Base-by-base conservation (phyloP, 1,140 invertebrate genomes). In the Cyclargus thomasi region DNA sequence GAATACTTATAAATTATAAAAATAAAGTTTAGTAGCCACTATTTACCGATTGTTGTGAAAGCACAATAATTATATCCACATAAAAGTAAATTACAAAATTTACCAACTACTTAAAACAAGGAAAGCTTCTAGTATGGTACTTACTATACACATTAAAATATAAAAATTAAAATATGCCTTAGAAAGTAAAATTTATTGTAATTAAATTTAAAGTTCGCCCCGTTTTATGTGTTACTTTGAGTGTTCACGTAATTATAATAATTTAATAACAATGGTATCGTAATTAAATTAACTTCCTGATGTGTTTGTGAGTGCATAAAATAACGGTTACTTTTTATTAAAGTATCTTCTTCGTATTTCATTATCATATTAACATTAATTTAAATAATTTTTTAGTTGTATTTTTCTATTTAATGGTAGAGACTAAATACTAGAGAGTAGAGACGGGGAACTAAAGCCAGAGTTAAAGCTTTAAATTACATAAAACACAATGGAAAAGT, bases 281-380 rank as follows among this genome's bases (percentile, higher is more conserved):
- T 59, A 59, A 59, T 59, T 59, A 59, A 59, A 59, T 59, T 59
- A 59, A 59, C 21, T 59, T 59, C 55, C 4, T 59, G 18, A 47
- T 47, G 55, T 59, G 55, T 59, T 59, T 59, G 55, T 59, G 21
- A 20, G 18, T 59, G 55, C 18, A 22, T 55, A 55, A 55, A 55
- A 55, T 20, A 59, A 59, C 55, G 17, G 55, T 59, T 11, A 11
- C 7, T 59, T 59, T 59, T 47, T 47, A 47, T 16, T 47, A 47
- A 47, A 16, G 39, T 47, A 14, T 47, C 39, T 8, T 14, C 39
- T 47, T 47, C 6, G 39, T 47, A 47, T 47, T n/a, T 47, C 39
- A 29, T 29, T 29, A 29, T 47, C 11, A 47, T 47, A 14, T 47
- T 47, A 47, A 14, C 39, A 16, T 47, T 47, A 4, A 47, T 47